A percentile compares a stretch with the other conserved stretches of the same genome.
Evolutionary conservation across 1,140 invertebrate genomes (phyloP).

Genomic region (Oryctes rhinoceros): DNA sequence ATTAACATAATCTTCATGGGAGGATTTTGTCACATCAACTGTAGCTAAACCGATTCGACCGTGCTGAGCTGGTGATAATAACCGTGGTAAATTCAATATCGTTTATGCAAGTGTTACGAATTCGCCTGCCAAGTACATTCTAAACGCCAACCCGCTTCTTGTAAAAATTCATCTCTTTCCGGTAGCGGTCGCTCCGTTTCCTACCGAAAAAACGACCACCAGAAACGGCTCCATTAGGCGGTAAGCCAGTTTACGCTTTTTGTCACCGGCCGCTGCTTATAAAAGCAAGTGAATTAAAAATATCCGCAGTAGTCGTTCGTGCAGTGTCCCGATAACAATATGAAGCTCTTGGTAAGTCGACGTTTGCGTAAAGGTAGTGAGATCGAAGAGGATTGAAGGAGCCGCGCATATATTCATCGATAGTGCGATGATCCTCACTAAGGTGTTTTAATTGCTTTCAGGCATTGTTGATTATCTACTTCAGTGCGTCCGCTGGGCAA

Average conservation of each 20-base stretch:
- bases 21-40: neutral
- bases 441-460: neutral
- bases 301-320: neutral
- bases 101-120: slow-evolving; percentile 11
- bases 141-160: neutral
- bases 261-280: neutral
- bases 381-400: neutral
- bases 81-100: slow-evolving; percentile 15
- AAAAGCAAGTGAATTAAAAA: slow-evolving; percentile 1
- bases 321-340: neutral
- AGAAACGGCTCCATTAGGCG: neutral
- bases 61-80: neutral
- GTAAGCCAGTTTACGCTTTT: neutral
- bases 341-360: neutral
- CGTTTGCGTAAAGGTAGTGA: neutral
- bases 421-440: neutral
- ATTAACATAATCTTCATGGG: no score
- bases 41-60: neutral
- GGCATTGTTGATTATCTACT: neutral
- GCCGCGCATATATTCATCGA: neutral
- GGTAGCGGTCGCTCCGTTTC: slow-evolving; percentile 1
- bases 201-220: neutral
- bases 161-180: slow-evolving; percentile 14
- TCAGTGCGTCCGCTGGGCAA: neutral
- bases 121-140: neutral